Evolutionary conservation across 2,113 vertebrate genomes (phyloP).

Genomic region (Gnathonemus echidnorhynchus): DNA sequence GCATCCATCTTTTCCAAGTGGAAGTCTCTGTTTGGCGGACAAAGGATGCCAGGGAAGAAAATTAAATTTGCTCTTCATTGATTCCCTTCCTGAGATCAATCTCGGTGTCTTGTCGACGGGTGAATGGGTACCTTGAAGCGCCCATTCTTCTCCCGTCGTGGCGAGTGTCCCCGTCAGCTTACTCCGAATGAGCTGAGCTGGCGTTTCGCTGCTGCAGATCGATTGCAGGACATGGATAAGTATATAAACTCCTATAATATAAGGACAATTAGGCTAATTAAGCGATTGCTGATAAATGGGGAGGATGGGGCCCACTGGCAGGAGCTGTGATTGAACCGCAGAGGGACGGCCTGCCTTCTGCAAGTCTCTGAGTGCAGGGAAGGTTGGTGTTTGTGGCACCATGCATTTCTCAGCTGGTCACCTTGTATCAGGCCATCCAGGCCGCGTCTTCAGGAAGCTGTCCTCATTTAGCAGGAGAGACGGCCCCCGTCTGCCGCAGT

Average conservation of each 20-base stretch:
- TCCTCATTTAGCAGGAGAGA: neutral
- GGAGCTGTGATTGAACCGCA: neutral
- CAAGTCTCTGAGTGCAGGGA: neutral
- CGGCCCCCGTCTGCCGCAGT: neutral
- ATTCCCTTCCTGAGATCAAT: neutral
- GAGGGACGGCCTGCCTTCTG: neutral
- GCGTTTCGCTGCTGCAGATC: neutral
- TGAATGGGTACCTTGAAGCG: neutral
- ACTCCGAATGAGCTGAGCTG: neutral
- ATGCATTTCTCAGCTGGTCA: neutral
- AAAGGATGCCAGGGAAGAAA: neutral
- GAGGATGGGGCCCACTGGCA: neutral
- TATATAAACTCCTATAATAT: neutral
- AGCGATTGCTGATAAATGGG: neutral
- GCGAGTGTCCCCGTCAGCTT: neutral
- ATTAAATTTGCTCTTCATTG: slow-evolving; percentile 16
- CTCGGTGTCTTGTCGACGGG: neutral
- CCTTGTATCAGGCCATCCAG: neutral
- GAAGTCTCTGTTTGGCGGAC: neutral
- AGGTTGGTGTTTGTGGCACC: neutral
- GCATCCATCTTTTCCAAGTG: neutral
- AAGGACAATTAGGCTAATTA: neutral
- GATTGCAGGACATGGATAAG: neutral
- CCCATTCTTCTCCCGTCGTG: neutral
- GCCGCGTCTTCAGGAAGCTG: neutral